Percentiles rank a stretch among this genome's conserved stretches.
Evolutionary conservation across 2,888 invertebrate species (phyloP).

Genomic region (Buathra laborator): DNA sequence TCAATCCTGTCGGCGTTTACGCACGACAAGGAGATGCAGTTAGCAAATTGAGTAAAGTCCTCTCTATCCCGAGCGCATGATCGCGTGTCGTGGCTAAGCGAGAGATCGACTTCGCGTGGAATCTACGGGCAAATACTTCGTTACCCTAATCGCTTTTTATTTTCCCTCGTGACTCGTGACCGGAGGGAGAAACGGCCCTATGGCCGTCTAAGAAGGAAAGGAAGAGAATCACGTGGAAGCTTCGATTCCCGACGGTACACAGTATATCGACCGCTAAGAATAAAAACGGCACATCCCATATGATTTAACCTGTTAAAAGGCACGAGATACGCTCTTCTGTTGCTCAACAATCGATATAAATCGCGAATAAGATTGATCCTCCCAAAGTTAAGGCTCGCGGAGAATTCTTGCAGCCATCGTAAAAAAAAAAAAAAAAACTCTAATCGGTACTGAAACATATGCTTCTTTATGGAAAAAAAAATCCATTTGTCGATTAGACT

Average conservation of each 20-base stretch:
- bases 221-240: not conserved
- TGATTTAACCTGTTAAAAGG: too few relatives aligned
- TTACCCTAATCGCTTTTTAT: constrained; percentile 61
- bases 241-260: not conserved
- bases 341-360: not conserved
- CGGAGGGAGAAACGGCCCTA: not conserved
- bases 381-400: not conserved
- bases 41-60: constrained; percentile 44
- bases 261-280: too few relatives aligned
- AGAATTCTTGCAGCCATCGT: not conserved
- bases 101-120: constrained; percentile 54
- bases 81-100: constrained; percentile 32
- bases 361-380: constrained; percentile 2
- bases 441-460: constrained; percentile 27
- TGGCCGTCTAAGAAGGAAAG: constrained; percentile 1
- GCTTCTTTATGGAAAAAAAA: constrained; percentile 19
- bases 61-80: not conserved
- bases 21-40: constrained; percentile 21
- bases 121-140: constrained; percentile 25
- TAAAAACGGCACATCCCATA: too few relatives aligned
- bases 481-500: constrained; percentile 80
- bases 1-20: constrained; percentile 1
- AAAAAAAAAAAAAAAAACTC: not conserved
- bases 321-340: too few relatives aligned
- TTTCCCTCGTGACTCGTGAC: constrained; percentile 41